Evolutionary conservation across 2,797 vertebrate species (phyloP), one percentile per base, ranked within the genome.

Genomic region (Enteromius argenteus): DNA sequence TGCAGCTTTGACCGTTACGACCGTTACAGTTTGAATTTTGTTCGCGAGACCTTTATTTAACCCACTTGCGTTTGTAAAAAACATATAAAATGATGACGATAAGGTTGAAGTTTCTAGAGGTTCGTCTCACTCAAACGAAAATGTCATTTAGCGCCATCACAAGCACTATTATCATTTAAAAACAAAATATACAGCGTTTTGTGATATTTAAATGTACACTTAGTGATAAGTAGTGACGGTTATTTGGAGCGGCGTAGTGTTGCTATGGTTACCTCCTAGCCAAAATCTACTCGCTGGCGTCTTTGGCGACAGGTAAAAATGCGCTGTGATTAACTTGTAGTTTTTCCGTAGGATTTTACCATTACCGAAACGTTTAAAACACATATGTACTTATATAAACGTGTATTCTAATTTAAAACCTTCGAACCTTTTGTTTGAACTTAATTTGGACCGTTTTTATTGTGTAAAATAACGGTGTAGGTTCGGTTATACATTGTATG

Each of bases 181-280:
- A 14, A 44, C 42, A 17, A 68, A 27, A 30, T 9, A 17, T 5
- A 0, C 4, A 14, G 10, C 21, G 19, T 75, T 56, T 53, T 56
- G 49, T 56, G 19, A 4, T 7, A 15, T 75, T 75, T 37, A 35
- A 56, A 56, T 46, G 7, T 27, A 17, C 30, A 56, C 49, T 53
- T 37, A 15, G 11, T 0, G 49, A 30, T 21, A 7, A 21, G 3
- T n/a, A 35, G 51, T 53, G 30, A 9, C 23, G 15, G 49, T 56
- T 74, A n/a, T 75, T 75, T 37, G 72, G 72, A 7, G 71, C 19
- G 6, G 46, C 19, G 19, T 74, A n/a, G 35, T 53, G 72, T 56
- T 75, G 72, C 72, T 75, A 75, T 75, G 72, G 72, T 75, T n/a
- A 75, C 49, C 49, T 56, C 11, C 6, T 15, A n/a, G 17, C 19